Percentiles rank a stretch among this genome's conserved stretches.
Evolutionary conservation across 2,888 invertebrate genomes (phyloP).

Genomic region (Nemotelus nigrinus): DNA sequence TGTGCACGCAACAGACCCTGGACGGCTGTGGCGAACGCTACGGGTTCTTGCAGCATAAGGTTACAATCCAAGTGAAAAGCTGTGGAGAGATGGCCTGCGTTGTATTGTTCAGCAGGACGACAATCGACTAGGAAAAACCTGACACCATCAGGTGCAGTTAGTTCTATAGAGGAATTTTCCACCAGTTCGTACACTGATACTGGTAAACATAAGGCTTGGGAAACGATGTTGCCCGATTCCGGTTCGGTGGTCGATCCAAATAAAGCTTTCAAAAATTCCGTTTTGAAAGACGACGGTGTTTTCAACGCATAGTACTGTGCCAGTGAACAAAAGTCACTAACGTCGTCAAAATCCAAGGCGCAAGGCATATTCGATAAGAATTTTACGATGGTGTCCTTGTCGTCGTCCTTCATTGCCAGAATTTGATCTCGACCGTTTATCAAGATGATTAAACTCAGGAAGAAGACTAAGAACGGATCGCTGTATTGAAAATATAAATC

Average conservation of each 20-base stretch:
- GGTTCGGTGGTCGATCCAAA: conserved; percentile 70
- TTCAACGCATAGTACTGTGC: conserved; percentile 95
- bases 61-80: conserved; percentile 98
- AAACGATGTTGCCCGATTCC: conserved; percentile 69
- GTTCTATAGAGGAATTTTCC: conserved; percentile 79
- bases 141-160: conserved; percentile 72
- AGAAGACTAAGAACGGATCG: conserved; percentile 96
- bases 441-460: conserved; percentile 92
- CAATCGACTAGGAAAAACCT: conserved; percentile 97
- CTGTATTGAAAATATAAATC: conserved; percentile 95
- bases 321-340: conserved; percentile 94
- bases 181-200: conserved; percentile 94
- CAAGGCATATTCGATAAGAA: conserved; percentile 80
- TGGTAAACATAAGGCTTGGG: conserved; percentile 92
- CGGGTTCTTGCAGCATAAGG: conserved; percentile 95
- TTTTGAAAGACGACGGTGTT: conserved; percentile 92
- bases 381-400: conserved; percentile 75
- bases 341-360: conserved; percentile 91
- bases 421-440: conserved; percentile 92
- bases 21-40: conserved; percentile 93
- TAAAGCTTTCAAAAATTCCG: conserved; percentile 77
- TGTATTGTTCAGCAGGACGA: conserved; percentile 95
- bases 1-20: conserved; percentile 89
- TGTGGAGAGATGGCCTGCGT: conserved; percentile 94
- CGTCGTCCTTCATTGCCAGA: conserved; percentile 77